Evolutionary conservation across 2,797 vertebrate species (phyloP).

Genomic region (Heterohyrax brucei): DNA sequence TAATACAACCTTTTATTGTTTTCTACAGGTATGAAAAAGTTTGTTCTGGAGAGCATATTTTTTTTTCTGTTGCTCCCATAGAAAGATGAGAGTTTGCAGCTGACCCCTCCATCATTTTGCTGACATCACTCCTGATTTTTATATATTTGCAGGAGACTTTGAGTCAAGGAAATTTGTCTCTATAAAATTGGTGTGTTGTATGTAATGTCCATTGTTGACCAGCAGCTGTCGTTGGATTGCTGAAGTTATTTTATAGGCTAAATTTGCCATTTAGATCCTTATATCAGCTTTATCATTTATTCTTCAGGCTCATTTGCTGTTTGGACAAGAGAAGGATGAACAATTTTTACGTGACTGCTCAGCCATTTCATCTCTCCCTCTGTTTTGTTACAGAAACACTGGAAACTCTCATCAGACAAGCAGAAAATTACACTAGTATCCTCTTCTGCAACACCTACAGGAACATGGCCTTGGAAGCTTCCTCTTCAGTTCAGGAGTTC

Average conservation of each 20-base stretch:
- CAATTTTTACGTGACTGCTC: constrained; percentile 53
- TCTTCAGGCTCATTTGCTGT: not conserved
- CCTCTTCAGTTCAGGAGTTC: constrained; percentile 90
- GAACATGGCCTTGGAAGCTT: constrained; percentile 91
- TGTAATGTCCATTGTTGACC: not conserved
- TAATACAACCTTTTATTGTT: not conserved
- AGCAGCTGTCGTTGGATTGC: not conserved
- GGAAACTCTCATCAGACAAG: constrained; percentile 93
- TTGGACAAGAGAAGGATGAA: not conserved
- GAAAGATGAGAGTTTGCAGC: not conserved
- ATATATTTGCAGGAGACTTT: not conserved
- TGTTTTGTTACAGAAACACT: constrained; percentile 92
- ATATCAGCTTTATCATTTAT: not conserved
- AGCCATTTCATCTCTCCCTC: constrained; percentile 48
- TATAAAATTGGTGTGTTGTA: not conserved
- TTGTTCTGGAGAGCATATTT: not conserved
- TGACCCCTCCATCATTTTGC: not conserved
- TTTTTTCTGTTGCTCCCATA: not conserved
- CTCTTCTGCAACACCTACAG: constrained; percentile 91
- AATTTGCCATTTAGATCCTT: not conserved
- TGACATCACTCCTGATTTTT: not conserved
- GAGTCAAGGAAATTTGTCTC: not conserved
- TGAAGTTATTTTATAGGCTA: not conserved
- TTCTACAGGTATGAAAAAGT: not conserved
- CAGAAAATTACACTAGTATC: constrained; percentile 93